phyloP scores from a whole-genome alignment of 2,797 vertebrate genomes.

The Limosa lapponica region DNA sequence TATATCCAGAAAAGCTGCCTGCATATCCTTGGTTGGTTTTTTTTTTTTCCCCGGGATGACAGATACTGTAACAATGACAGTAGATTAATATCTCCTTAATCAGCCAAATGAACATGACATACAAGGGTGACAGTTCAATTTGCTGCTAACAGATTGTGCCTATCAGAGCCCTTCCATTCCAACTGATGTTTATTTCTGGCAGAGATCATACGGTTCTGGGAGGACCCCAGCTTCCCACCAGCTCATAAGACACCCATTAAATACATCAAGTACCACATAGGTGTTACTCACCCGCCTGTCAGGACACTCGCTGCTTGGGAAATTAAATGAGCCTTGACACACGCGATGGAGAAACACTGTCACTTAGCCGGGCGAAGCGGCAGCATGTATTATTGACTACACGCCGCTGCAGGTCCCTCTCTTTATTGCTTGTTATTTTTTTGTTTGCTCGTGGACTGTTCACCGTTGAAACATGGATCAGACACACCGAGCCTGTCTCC shows the following conservation, averaged over 20 bases:
- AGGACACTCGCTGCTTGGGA: conserved; percentile 75
- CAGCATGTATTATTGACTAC: background rate
- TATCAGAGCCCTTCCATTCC: conserved; percentile 81
- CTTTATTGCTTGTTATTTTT: background rate
- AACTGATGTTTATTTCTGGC: conserved; percentile 87
- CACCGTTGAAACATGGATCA: background rate
- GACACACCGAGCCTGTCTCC: background rate
- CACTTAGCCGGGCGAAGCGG: background rate
- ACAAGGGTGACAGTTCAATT: conserved; percentile 97
- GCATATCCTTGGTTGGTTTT: conserved; percentile 16
- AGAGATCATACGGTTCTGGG: conserved; percentile 79
- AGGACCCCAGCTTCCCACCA: conserved; percentile 72
- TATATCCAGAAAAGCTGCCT: conserved; percentile 51
- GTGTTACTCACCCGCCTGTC: conserved; percentile 83
- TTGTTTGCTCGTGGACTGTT: background rate
- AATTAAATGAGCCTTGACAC: conserved; percentile 75
- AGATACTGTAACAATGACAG: conserved; percentile 84
- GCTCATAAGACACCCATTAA: conserved; percentile 81
- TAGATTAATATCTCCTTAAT: conserved; percentile 90
- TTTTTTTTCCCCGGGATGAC: conserved; percentile 40
- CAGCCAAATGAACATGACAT: conserved; percentile 90
- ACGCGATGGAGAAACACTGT: background rate
- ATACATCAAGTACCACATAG: conserved; percentile 79
- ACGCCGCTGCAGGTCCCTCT: background rate
- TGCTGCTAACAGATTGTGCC: conserved; percentile 93